phyloP scores from a whole-genome alignment of 2,113 vertebrate genomes.

The Gallinago paraguaiae region DNA sequence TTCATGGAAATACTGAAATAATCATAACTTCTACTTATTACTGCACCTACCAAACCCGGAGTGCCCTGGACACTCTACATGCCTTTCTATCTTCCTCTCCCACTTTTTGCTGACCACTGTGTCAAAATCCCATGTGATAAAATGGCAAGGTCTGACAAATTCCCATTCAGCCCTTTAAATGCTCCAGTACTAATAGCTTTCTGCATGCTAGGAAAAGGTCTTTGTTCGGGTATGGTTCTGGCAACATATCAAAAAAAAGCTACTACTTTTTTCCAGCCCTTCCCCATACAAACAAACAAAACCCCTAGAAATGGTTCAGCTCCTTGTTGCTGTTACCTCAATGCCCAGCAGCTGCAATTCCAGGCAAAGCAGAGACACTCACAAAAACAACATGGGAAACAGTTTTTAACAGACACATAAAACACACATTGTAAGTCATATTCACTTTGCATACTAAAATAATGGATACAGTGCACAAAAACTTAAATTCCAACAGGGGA shows the following conservation, averaged over 20 bases:
- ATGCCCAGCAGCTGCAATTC: neutral
- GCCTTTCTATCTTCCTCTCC: neutral
- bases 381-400: neutral
- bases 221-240: neutral
- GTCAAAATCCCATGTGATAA: neutral
- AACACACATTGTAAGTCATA: neutral
- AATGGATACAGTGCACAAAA: neutral
- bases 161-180: neutral
- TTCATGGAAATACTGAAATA: neutral
- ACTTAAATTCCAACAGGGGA: neutral
- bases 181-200: neutral
- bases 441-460: neutral
- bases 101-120: neutral
- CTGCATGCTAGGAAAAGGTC: too few relatives aligned
- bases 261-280: neutral
- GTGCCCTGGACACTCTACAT: neutral
- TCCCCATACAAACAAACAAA: neutral
- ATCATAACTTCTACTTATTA: fast-evolving
- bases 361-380: neutral
- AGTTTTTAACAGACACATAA: neutral
- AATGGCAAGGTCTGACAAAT: neutral
- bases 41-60: neutral
- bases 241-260: neutral
- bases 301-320: neutral
- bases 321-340: neutral